A percentile compares a stretch with the other conserved stretches of the same genome.
These are phyloP conservation scores for Rhogogaster chlorosoma DNA, from an alignment of 2,888 invertebrate genomes.

Conservation along the genomic window DNA sequence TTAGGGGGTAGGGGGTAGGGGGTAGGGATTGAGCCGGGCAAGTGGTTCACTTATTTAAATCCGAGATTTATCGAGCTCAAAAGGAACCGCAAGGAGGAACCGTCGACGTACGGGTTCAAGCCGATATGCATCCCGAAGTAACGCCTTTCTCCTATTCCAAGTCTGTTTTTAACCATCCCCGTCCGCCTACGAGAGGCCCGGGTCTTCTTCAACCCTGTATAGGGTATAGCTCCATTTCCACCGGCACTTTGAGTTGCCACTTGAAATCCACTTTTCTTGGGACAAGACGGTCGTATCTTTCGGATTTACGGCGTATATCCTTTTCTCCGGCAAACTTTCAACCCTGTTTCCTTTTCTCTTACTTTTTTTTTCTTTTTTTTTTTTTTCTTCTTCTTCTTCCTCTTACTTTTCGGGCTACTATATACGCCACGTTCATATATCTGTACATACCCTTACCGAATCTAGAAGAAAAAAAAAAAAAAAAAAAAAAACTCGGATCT, in stretches of 20 bases:
- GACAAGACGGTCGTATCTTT: constrained; percentile 43
- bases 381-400: too few relatives aligned
- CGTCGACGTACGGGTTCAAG: background rate
- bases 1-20: background rate
- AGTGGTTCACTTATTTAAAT: constrained; percentile 64
- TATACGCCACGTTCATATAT: background rate
- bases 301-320: constrained; percentile 35
- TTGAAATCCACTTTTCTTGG: constrained; percentile 48
- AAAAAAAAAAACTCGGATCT: too few relatives aligned
- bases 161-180: background rate
- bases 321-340: constrained; percentile 31
- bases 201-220: background rate
- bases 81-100: constrained; percentile 56
- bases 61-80: constrained; percentile 62
- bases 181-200: background rate
- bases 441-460: background rate
- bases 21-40: background rate
- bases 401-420: background rate
- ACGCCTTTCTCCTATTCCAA: constrained; percentile 5
- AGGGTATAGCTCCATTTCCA: constrained; percentile 39
- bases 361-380: too few relatives aligned
- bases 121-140: background rate
- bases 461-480: background rate
- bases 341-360: constrained; percentile 14
- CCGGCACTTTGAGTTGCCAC: constrained; percentile 35